phyloP scores from a whole-genome alignment of 1,140 invertebrate species.

The Zaprionus camerounensis region DNA sequence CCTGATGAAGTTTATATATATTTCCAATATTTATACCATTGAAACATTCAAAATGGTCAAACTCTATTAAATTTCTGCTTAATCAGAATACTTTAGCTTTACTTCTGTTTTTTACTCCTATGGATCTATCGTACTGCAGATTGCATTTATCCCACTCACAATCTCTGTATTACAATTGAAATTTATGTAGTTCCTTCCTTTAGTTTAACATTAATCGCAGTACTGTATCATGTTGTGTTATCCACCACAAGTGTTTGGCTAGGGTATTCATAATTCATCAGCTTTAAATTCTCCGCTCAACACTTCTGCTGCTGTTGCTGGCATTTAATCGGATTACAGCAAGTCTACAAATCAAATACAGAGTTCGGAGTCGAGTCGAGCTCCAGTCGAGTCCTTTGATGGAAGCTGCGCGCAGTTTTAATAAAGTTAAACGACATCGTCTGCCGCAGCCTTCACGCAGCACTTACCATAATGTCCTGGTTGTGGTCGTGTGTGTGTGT shows the following conservation, averaged over 20 bases:
- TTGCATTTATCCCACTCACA: too few relatives aligned
- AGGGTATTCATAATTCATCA: conserved; percentile 47
- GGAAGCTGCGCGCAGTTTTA: conserved; percentile 34
- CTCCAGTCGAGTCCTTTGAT: background rate
- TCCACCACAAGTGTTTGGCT: conserved; percentile 22
- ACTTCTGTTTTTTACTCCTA: too few relatives aligned
- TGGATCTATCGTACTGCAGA: too few relatives aligned
- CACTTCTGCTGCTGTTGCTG: conserved; percentile 17
- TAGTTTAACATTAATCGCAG: too few relatives aligned
- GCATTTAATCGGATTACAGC: conserved; percentile 69
- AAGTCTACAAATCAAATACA: conserved; percentile 38
- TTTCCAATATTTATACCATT: too few relatives aligned
- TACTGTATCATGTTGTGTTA: background rate
- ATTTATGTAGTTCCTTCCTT: too few relatives aligned
- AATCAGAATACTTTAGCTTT: too few relatives aligned
- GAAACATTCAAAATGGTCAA: too few relatives aligned
- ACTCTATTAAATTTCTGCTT: too few relatives aligned
- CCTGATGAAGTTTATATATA: too few relatives aligned
- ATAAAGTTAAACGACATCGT: conserved; percentile 42
- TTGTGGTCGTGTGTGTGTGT: conserved; percentile 6
- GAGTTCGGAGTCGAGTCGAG: conserved; percentile 1
- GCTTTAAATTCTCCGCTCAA: background rate
- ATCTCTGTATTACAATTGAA: too few relatives aligned
- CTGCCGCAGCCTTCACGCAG: conserved; percentile 32
- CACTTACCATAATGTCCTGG: background rate